phyloP scores from a whole-genome alignment of 1,140 invertebrate genomes.

The Trachelipus rathkii region DNA sequence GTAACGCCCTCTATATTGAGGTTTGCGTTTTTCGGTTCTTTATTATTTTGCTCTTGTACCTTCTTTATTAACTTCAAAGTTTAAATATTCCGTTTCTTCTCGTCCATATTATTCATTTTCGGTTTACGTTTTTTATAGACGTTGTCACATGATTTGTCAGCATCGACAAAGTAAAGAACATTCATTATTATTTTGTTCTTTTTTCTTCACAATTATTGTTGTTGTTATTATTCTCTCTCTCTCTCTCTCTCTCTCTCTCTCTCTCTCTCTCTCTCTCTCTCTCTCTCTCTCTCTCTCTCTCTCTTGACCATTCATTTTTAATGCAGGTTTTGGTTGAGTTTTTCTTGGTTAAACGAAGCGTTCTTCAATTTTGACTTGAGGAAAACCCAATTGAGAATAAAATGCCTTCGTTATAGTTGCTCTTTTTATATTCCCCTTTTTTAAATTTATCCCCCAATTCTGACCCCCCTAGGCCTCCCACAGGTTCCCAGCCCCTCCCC shows the following conservation, averaged over 20 bases:
- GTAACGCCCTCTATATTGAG: background rate
- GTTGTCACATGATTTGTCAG: too few relatives aligned
- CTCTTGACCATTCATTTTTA: constrained; percentile 1
- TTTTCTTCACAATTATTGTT: background rate
- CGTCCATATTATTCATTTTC: background rate
- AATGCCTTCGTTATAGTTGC: constrained; percentile 1
- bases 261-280: constrained; percentile 11
- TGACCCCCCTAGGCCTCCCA: too few relatives aligned
- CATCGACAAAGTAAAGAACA: too few relatives aligned
- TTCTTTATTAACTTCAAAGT: background rate
- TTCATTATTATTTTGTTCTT: background rate
- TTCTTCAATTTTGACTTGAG: background rate
- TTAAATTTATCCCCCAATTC: too few relatives aligned
- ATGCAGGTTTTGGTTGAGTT: constrained; percentile 9
- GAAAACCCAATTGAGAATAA: constrained; percentile 6
- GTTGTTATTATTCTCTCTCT: background rate
- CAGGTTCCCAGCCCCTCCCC: too few relatives aligned
- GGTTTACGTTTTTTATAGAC: background rate
- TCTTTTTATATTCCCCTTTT: background rate
- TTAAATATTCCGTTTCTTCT: background rate
- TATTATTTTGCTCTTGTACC: constrained; percentile 14
- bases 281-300: constrained; percentile 9
- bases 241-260: constrained; percentile 11
- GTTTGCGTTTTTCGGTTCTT: background rate
- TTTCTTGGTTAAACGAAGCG: constrained; percentile 10